phyloP scores from a whole-genome alignment of 2,113 vertebrate species.

The Bostrychus sinensis region DNA sequence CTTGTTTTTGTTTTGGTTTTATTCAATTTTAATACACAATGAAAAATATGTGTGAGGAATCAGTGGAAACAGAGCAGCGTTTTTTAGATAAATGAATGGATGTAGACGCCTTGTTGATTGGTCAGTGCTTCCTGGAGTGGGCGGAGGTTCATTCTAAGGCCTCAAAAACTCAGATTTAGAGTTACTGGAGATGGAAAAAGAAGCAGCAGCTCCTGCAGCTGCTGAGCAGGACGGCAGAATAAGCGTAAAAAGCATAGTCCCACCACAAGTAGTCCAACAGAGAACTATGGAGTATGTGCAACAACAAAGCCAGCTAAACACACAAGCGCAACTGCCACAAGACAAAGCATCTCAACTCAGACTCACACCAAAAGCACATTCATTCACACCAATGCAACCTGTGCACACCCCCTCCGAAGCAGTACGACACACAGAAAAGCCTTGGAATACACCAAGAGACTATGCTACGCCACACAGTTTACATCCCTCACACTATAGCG shows the following conservation, averaged over 20 bases:
- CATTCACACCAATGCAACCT: no score
- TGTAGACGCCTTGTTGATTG: no score
- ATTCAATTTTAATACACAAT: no score
- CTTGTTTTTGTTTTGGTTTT: no score
- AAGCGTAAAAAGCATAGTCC: neutral
- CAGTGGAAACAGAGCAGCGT: no score
- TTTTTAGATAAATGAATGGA: no score
- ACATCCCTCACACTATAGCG: neutral
- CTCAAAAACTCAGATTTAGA: conserved; percentile 10
- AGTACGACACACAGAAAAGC: neutral
- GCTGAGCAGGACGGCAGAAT: neutral
- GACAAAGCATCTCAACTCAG: neutral
- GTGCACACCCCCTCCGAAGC: neutral
- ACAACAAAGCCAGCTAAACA: conserved; percentile 1
- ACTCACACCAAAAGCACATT: neutral
- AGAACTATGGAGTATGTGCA: conserved; percentile 12
- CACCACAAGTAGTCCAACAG: neutral
- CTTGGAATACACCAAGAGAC: no score
- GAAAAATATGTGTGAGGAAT: no score
- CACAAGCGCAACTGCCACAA: neutral
- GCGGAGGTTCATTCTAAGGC: no score
- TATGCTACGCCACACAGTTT: no score
- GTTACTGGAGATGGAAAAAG: conserved; percentile 16
- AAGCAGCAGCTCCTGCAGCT: conserved; percentile 9
- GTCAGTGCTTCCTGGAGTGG: no score